Base-by-base conservation (phyloP, 1,140 invertebrate species). In the Leptoteleia sp. region DNA sequence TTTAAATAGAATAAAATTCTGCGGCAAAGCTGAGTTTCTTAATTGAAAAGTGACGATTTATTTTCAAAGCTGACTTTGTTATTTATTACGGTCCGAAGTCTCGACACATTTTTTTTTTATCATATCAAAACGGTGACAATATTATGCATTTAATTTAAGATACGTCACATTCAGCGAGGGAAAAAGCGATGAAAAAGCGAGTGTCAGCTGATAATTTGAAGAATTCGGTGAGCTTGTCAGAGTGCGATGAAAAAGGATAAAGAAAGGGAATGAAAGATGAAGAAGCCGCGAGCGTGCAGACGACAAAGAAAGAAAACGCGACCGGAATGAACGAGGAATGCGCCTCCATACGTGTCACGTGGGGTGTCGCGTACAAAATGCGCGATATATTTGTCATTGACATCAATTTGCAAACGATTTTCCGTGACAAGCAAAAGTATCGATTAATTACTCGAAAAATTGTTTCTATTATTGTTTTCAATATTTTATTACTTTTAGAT, bases 171-270 rank as follows among this genome's bases (percentile, higher is more conserved):
- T 9, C 9, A 38, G 25, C 11, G 27, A 1, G 27, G 15, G 47
- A 54, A 76, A 67, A 67, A 38, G 37, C 15, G n/a, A 37, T 61
- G 47, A 76, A 67, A 61, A 52, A 67, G 52, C 43, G 48, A 62
- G 72, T 67, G 72, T 76, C 72, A 68, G 64, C 64, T 76, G 55
- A 76, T 68, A 76, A 76, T 76, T 76, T 68, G 37, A 76, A 76
- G 72, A 76, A 76, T 76, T 68, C 40, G 72, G 72, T 62, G 72
- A 67, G 48, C 52, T 37, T 68, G 72, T 76, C 72, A 54, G 62
- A 68, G 54, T 42, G n/a, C 19, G 55, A 68, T 67, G 68, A 68
- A 76, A 61, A 67, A 67, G 43, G 33, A 59, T 17, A 31, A 67
- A 76, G 38, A 29, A 50, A 50, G 31, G n/a, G 38, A 54, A 62